Conservation (phyloP, 1,140 invertebrate genomes). For the Hyphantria cunea region DNA sequence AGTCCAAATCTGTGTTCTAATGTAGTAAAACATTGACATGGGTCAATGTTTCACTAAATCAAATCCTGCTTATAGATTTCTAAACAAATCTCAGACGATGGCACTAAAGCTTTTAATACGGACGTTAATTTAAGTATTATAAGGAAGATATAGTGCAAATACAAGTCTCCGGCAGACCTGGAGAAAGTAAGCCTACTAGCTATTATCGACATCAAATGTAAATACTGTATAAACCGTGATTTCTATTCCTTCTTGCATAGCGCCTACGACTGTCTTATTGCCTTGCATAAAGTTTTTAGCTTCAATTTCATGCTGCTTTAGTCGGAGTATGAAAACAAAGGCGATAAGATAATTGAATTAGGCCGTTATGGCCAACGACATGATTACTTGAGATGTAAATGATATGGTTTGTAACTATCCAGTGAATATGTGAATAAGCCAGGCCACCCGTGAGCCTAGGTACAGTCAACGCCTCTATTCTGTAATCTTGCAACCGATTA, state of each 20-base stretch:
- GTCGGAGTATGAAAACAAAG: constrained; percentile 14
- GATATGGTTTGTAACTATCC: constrained; percentile 29
- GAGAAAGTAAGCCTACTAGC: constrained; percentile 25
- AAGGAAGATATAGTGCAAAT: constrained; percentile 15
- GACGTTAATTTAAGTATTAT: neutral
- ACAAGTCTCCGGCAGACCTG: constrained; percentile 8
- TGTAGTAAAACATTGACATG: too few species aligned
- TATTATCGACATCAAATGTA: constrained; percentile 38
- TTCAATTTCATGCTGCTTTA: too few species aligned
- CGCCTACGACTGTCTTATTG: too few species aligned
- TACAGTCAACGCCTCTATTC: constrained; percentile 24
- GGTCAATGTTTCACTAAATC: neutral
- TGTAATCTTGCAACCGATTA: constrained; percentile 10
- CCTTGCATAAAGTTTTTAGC: neutral
- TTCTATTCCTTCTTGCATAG: constrained; percentile 29
- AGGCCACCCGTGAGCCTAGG: constrained; percentile 28
- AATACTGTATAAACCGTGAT: constrained; percentile 34
- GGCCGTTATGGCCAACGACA: constrained; percentile 10
- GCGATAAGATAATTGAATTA: constrained; percentile 26
- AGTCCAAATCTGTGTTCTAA: neutral
- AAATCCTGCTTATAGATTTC: neutral
- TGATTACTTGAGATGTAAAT: constrained; percentile 35
- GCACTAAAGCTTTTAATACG: neutral
- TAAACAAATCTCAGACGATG: neutral
- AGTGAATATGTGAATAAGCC: constrained; percentile 26